Evolutionary conservation across 1,140 invertebrate species (phyloP).

Genomic region (Camponotus pennsylvanicus): DNA sequence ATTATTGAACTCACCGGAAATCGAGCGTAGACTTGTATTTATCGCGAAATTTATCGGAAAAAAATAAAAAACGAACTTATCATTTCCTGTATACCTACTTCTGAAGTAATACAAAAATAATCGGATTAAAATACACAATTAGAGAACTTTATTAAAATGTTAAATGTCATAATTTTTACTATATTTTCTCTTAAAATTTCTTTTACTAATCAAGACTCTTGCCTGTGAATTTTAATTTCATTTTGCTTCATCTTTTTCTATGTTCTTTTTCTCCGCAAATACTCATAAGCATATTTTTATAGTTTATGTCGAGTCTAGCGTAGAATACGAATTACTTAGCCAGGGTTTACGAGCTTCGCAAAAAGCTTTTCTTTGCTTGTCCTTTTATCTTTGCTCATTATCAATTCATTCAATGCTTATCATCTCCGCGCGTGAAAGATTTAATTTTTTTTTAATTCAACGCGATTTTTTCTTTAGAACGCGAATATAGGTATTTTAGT

Average conservation of each 20-base stretch:
- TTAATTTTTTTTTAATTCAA: background rate
- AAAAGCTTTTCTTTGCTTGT: background rate
- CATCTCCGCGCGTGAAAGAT: background rate
- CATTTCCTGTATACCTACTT: background rate
- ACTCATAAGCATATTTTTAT: background rate
- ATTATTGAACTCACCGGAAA: conserved; percentile 37
- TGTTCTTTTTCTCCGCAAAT: background rate
- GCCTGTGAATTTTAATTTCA: background rate
- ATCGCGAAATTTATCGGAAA: background rate
- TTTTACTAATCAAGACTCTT: background rate
- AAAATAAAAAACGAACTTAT: background rate
- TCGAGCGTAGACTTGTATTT: conserved; percentile 24
- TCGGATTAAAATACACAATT: background rate
- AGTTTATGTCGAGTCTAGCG: background rate
- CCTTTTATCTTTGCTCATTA: background rate
- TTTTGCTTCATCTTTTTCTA: background rate
- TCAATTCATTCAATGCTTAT: background rate
- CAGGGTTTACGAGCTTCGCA: background rate
- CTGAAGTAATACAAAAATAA: background rate
- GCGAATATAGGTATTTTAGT: background rate
- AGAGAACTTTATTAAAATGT: background rate
- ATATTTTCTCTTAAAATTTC: background rate
- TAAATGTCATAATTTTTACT: no score
- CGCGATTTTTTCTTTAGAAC: background rate
- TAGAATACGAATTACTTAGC: background rate